Base-by-base conservation (phyloP, 1,140 invertebrate species). In the Periplaneta americana region DNA sequence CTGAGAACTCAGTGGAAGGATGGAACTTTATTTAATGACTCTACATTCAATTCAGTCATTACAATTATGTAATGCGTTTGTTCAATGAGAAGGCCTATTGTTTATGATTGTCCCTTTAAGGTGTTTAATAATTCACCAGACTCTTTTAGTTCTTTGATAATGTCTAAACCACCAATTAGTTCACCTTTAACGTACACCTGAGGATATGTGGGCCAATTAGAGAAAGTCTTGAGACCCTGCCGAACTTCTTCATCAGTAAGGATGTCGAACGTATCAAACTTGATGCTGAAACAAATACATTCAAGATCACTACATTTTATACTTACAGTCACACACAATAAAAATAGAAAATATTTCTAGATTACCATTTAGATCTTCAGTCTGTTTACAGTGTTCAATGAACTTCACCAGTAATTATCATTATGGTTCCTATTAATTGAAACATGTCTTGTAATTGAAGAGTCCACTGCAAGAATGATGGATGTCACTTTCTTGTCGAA, bases 181-280 rank as follows among this genome's bases (percentile, higher is more conserved):
- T 98, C 95, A 35, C 98, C 98, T 85, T 98, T 97, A 0, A 97
- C 92, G 89, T 99, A 99, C 0, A 99, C 87, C 86, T 96, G 96
- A 1, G 96, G 98, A 89, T 98, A 99, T 6, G 98, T 99, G n/a
- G 97, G 98, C 98, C 98, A 99, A 86, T 99, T 94, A 15, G 97
- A 98, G 86, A 92, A 99, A 79, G 91, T 95, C 88, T 99, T 99
- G 15, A 99, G 88, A 18, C 96, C 96, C 92, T 99, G 96, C 84
- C 98, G 93, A 0, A 99, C 96, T 86, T 95, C 95, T 87, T 98
- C 96, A 90, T 99, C 97, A 84, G 92, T 89, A 32, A 99, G 89
- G 86, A 99, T 98, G 88, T 99, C 96, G 89, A 99, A 99, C 1
- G 95, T 96, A 83, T 94, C 93, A 90, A 95, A 99, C 81, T 94